These are phyloP conservation scores for Spodoptera litura DNA, from an alignment of 1,140 invertebrate genomes.

Conservation along the genomic window DNA sequence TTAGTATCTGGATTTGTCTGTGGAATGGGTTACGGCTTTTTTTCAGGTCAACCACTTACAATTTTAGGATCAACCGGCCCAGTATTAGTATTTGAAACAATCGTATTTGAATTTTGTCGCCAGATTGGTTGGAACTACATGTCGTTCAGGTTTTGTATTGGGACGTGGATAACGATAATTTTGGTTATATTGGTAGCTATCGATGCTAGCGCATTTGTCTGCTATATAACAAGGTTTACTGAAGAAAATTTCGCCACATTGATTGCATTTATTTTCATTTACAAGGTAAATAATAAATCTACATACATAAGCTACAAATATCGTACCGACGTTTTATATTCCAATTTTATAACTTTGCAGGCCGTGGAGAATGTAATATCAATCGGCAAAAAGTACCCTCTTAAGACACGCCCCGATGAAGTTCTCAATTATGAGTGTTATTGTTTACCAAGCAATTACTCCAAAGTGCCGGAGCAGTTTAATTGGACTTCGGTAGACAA, in stretches of 20 bases:
- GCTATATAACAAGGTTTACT: slow-evolving; percentile 99
- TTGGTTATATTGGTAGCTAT: slow-evolving; percentile 96
- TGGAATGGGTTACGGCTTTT: slow-evolving; percentile 97
- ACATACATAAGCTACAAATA: not conserved
- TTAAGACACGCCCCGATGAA: slow-evolving; percentile 88
- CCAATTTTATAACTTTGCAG: slow-evolving; percentile 79
- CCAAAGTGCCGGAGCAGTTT: slow-evolving; percentile 78
- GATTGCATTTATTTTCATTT: slow-evolving; percentile 99
- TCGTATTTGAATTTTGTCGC: slow-evolving; percentile 97
- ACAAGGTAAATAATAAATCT: slow-evolving; percentile 90
- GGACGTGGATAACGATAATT: slow-evolving; percentile 96
- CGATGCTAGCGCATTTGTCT: slow-evolving; percentile 98
- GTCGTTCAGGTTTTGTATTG: slow-evolving; percentile 97
- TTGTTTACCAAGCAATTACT: slow-evolving; percentile 87
- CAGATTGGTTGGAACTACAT: slow-evolving; percentile 95
- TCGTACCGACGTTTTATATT: slow-evolving; percentile 10
- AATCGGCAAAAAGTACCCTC: slow-evolving; percentile 93
- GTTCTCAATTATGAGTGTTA: slow-evolving; percentile 89
- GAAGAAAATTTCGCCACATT: slow-evolving; percentile 99
- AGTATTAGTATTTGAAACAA: slow-evolving; percentile 99
- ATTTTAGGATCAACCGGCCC: slow-evolving; percentile 99
- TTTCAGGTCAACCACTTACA: slow-evolving; percentile 98
- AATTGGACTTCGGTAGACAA: slow-evolving; percentile 89
- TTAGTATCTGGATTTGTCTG: slow-evolving; percentile 98
- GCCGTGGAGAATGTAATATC: slow-evolving; percentile 94